Conservation (phyloP, 2,888 invertebrate species). For the Biston betularia region DNA sequence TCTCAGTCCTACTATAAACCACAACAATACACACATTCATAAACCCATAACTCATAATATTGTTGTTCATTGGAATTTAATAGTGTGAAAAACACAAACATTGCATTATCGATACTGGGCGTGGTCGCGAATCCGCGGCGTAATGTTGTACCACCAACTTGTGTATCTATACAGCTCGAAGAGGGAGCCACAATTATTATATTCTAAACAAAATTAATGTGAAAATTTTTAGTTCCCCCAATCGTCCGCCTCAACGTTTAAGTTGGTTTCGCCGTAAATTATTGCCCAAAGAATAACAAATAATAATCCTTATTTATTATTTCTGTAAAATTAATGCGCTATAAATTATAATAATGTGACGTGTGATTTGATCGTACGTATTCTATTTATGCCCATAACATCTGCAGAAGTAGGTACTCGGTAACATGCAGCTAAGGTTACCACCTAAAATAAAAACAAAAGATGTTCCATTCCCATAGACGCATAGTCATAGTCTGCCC, state of each 20-base stretch:
- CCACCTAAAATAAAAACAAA: not conserved
- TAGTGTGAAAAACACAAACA: conserved; percentile 42
- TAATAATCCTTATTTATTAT: conserved; percentile 26
- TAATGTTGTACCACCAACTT: conserved; percentile 1
- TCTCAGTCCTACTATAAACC: not conserved
- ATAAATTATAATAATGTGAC: conserved; percentile 20
- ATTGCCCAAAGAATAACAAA: conserved; percentile 21
- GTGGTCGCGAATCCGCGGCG: conserved; percentile 20
- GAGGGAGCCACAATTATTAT: not conserved
- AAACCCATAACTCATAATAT: conserved; percentile 30
- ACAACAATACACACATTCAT: conserved; percentile 7
- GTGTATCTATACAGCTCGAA: not conserved
- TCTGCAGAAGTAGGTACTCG: not conserved
- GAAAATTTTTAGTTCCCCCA: not conserved
- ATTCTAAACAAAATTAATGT: not conserved
- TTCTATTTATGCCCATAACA: conserved; percentile 5
- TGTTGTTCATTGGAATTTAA: conserved; percentile 45
- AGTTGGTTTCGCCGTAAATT: conserved; percentile 4
- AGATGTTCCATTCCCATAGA: not conserved
- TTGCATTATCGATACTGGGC: conserved; percentile 27
- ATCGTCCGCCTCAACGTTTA: not conserved
- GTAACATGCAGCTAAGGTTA: not conserved
- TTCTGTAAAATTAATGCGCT: conserved; percentile 12
- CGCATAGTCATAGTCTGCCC: too few relatives aligned
- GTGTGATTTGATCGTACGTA: conserved; percentile 7